These are phyloP conservation scores for Oceanodroma tethys DNA, from an alignment of 2,113 vertebrate genomes.

Conservation along the genomic window DNA sequence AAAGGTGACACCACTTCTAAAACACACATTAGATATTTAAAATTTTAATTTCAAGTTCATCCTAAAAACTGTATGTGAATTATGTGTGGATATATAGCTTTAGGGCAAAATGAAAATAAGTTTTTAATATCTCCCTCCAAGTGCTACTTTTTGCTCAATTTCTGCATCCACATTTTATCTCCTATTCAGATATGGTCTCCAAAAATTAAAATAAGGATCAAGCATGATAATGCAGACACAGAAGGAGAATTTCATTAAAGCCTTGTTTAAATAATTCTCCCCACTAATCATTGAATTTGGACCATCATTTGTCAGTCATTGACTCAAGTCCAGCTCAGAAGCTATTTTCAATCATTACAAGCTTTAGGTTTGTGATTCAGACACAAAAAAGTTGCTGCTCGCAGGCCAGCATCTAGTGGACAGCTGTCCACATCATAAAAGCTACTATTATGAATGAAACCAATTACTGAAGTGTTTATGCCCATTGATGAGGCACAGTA, in stretches of 20 bases:
- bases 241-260: neutral
- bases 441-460: neutral
- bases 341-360: neutral
- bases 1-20: neutral
- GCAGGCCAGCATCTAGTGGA: neutral
- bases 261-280: neutral
- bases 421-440: neutral
- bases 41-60: neutral
- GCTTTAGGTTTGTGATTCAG: neutral
- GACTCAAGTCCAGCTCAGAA: neutral
- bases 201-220: neutral
- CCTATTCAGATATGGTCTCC: neutral
- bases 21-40: neutral
- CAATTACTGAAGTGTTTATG: neutral
- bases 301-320: neutral
- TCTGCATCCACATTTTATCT: neutral
- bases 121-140: neutral
- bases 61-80: neutral
- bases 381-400: neutral
- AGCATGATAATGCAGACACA: neutral
- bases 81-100: neutral
- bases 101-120: neutral
- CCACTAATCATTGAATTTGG: neutral
- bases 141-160: neutral
- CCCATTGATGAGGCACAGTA: neutral